Evolutionary conservation across 2,113 vertebrate genomes (phyloP), one percentile per base, ranked within the genome.

Genomic region (Sinosuthora webbiana): DNA sequence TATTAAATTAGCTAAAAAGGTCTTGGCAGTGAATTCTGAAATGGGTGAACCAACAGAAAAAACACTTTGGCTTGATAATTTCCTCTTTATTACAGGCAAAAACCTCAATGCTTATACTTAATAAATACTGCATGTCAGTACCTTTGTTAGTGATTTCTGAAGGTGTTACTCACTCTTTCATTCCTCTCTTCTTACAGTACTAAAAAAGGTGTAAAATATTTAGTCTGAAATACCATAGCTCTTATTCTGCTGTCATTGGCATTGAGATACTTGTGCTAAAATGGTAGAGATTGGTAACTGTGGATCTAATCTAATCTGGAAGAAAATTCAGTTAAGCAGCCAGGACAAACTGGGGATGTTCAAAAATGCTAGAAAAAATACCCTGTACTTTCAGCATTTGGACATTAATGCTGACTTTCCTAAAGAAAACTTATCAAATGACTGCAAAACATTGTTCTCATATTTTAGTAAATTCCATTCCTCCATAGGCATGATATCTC

Each of bases 1-100:
- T 31, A 77, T 82, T 93, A 97, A 96, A 96, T 93, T 83, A 96
- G 28, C 47, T 88, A 60, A 63, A 79, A 97, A 88, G 24, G 33
- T 76, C 64, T 94, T 93, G 67, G 56, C 50, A 94, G 33, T 37
- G 63, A 44, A 45, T 88, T 55, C 25, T 90, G 68, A 95, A 95
- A 86, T 25, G 28, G 30, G 6, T 74, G 23, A 97, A 89, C 52
- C 9, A 67, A 53, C 2, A 37, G 19, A 35, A 81, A 81, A 73
- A 89, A 95, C 83, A 21, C 16, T 78, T 75, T 69, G 41, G 19
- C 42, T 96, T 87, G 23, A 53, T 95, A 96, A 94, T 89, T 94
- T 49, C 15, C 93, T 85, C 91, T 87, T 90, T 33, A 50, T 91
- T 94, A 49, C 18, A 27, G 63, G 30, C 45, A 63, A 96, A 41